These are phyloP conservation scores for Phragmatobia fuliginosa DNA, from an alignment of 2,888 invertebrate species.

Conservation along the genomic window DNA sequence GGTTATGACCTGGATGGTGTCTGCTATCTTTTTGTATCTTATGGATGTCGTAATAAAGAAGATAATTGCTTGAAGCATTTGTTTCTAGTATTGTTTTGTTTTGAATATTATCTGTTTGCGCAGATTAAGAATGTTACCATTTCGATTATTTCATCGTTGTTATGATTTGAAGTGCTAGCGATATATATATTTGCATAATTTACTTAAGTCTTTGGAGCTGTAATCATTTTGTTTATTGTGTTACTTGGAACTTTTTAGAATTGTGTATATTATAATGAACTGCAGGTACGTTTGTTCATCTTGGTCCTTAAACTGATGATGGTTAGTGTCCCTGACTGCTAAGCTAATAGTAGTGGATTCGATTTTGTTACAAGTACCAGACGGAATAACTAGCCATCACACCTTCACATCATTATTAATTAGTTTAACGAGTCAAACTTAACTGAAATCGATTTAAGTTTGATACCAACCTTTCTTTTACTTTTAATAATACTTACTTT, in stretches of 20 bases:
- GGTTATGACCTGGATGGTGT: slow-evolving; percentile 55
- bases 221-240: slow-evolving; percentile 14
- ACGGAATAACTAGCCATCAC: too few species aligned
- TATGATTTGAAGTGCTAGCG: slow-evolving; percentile 52
- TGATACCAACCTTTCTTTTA: too few species aligned
- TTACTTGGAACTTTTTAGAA: slow-evolving; percentile 6
- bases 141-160: slow-evolving; percentile 64
- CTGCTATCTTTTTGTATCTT: slow-evolving; percentile 57
- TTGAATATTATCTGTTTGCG: slow-evolving; percentile 69
- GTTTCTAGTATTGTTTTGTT: slow-evolving; percentile 48
- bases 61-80: slow-evolving; percentile 53
- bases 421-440: too few species aligned
- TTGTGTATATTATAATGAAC: neutral
- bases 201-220: slow-evolving; percentile 37
- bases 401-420: too few species aligned
- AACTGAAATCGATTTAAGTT: too few species aligned
- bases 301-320: too few species aligned
- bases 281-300: neutral
- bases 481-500: too few species aligned
- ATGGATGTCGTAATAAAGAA: slow-evolving; percentile 56
- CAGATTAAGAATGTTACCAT: slow-evolving; percentile 71
- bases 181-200: slow-evolving; percentile 50
- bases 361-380: too few species aligned
- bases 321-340: too few species aligned
- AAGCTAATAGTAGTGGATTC: too few species aligned